Conservation (phyloP, 2,888 invertebrate genomes). For the Nipponacmea schrenckii region DNA sequence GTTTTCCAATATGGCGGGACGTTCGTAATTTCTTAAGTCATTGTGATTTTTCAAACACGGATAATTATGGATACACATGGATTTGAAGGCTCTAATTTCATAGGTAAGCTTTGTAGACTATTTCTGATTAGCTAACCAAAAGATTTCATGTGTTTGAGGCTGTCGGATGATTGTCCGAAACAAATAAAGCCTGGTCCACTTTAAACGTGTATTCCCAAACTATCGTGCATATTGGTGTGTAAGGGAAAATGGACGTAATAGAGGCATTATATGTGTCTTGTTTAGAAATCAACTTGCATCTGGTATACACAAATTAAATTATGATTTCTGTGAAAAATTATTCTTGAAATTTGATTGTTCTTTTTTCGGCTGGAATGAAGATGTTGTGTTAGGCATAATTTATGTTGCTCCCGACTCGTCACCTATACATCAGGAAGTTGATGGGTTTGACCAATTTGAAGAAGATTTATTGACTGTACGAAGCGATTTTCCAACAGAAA, state of each 20-base stretch:
- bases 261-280: not conserved
- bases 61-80: too few species aligned
- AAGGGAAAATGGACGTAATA: not conserved
- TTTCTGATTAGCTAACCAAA: too few species aligned
- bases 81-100: too few species aligned
- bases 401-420: not conserved
- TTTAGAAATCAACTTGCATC: not conserved
- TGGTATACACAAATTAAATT: not conserved
- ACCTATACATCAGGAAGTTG: slow-evolving; percentile 1
- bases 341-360: not conserved
- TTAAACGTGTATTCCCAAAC: not conserved
- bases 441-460: not conserved
- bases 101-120: too few species aligned
- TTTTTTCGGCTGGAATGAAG: slow-evolving; percentile 6
- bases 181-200: too few species aligned
- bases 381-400: not conserved
- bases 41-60: too few species aligned
- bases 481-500: not conserved
- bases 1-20: too few species aligned
- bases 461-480: slow-evolving; percentile 1
- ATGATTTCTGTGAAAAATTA: not conserved
- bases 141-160: too few species aligned
- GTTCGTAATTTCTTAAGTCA: too few species aligned
- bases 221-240: not conserved
- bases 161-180: too few species aligned